These are phyloP conservation scores for Rattus rattus DNA, from an alignment of 2,113 vertebrate species.

Conservation along the genomic window DNA sequence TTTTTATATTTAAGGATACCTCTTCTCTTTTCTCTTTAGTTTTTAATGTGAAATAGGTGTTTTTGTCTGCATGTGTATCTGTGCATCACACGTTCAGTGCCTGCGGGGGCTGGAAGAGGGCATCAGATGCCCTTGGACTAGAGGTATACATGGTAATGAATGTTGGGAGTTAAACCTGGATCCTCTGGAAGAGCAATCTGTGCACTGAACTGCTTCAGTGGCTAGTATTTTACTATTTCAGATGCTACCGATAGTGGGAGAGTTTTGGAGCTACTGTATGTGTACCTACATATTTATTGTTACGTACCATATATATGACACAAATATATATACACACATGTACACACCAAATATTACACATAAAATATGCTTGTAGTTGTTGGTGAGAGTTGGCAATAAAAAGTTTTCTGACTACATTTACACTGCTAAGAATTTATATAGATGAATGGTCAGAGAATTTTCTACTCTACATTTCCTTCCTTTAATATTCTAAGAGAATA, in stretches of 20 bases:
- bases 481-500: conserved; percentile 4
- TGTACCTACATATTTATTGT: neutral
- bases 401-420: conserved; percentile 22
- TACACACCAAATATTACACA: neutral
- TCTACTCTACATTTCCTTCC: neutral
- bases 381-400: conserved; percentile 3
- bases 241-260: neutral
- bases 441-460: neutral
- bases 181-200: neutral
- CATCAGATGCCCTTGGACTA: neutral
- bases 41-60: neutral
- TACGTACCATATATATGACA: neutral
- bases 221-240: neutral
- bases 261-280: neutral
- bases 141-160: neutral
- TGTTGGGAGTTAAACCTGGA: neutral
- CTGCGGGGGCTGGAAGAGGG: neutral
- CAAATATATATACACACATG: neutral
- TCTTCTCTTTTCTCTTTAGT: neutral
- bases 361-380: neutral
- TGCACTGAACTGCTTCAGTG: neutral
- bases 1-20: neutral
- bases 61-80: neutral
- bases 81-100: neutral
- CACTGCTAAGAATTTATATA: neutral